Percentiles rank a stretch among this genome's conserved stretches.
phyloP scores from a whole-genome alignment of 2,888 invertebrate genomes.

The Chloroclystis v-ata region DNA sequence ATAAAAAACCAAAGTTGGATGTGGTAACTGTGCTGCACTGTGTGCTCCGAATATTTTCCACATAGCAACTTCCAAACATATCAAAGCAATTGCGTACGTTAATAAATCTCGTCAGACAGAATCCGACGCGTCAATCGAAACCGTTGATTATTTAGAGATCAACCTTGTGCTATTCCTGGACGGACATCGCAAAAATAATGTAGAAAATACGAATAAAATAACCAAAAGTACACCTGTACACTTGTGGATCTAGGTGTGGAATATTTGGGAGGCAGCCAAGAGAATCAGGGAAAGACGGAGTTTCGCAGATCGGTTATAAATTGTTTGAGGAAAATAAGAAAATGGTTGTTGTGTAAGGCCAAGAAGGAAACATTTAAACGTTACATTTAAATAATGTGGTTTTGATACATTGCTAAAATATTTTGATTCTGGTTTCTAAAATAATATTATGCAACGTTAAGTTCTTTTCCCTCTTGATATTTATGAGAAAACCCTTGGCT shows the following conservation, averaged over 20 bases:
- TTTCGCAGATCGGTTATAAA: conserved; percentile 21
- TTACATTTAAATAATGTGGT: no score
- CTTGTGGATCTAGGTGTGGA: conserved; percentile 21
- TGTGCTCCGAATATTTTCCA: conserved; percentile 14
- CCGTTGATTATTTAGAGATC: conserved; percentile 58
- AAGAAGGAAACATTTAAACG: no score
- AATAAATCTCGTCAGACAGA: conserved; percentile 26
- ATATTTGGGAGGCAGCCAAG: conserved; percentile 53
- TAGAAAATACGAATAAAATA: conserved; percentile 51
- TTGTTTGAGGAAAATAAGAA: conserved; percentile 23
- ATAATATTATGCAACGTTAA: no score
- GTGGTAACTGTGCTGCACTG: no score
- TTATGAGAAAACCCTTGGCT: no score
- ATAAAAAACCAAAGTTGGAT: no score
- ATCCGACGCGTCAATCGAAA: conserved; percentile 47
- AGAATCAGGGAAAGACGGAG: conserved; percentile 33
- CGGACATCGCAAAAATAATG: conserved; percentile 58
- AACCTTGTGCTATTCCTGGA: conserved; percentile 63
- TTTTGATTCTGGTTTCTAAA: no score
- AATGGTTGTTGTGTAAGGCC: conserved; percentile 27
- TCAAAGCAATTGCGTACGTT: conserved; percentile 23
- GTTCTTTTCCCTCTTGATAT: no score
- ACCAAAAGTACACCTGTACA: conserved; percentile 55
- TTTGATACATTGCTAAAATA: no score
- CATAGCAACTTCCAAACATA: conserved; percentile 18